Conservation (phyloP, 2,113 vertebrate genomes). For the Python bivittatus region DNA sequence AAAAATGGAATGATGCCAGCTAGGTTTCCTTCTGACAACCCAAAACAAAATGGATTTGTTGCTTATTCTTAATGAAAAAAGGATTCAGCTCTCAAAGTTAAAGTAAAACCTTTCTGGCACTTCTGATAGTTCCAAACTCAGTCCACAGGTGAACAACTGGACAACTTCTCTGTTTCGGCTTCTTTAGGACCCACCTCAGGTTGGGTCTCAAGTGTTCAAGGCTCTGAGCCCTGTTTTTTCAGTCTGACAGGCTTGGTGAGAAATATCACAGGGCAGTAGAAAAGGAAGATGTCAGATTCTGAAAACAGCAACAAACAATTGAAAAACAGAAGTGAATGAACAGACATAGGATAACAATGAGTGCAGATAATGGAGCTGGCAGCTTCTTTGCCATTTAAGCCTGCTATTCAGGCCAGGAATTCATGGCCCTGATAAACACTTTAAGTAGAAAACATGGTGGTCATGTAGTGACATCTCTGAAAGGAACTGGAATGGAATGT, state of each 20-base stretch:
- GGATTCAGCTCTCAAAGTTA: neutral
- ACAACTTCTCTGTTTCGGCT: neutral
- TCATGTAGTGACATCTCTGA: neutral
- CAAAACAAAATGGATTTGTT: neutral
- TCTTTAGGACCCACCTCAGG: neutral
- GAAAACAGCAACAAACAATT: neutral
- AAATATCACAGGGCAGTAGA: neutral
- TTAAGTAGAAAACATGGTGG: neutral
- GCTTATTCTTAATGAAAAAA: neutral
- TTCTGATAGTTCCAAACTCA: neutral
- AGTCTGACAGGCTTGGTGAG: neutral
- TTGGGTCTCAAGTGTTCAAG: neutral
- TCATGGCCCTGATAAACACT: neutral
- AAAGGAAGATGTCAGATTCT: neutral
- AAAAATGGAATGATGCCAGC: neutral
- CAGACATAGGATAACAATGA: neutral
- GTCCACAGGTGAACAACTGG: neutral
- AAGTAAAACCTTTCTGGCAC: neutral
- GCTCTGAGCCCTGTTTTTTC: neutral
- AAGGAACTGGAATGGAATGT: neutral
- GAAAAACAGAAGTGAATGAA: neutral
- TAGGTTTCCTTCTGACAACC: constrained; percentile 5
- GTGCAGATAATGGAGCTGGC: neutral
- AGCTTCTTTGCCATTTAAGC: neutral
- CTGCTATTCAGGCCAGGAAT: neutral